Conservation (phyloP, 2,797 vertebrate species). For the Nyctibius grandis region DNA sequence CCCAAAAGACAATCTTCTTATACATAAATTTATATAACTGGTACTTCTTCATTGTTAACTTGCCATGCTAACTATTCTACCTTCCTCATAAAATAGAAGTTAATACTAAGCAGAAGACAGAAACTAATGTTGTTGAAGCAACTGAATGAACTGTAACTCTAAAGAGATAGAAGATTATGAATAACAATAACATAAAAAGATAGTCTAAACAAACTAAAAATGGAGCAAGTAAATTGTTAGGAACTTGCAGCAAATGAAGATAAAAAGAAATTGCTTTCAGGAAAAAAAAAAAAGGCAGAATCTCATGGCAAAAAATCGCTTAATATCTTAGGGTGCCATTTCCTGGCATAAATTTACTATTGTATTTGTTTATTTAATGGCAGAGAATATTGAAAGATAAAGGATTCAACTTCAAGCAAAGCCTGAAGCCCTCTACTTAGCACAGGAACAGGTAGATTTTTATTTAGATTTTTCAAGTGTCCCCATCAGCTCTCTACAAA, state of each 20-base stretch:
- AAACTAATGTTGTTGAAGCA: neutral
- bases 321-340: neutral
- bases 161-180: neutral
- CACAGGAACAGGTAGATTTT: neutral
- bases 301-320: neutral
- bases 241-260: neutral
- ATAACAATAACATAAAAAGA: neutral
- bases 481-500: neutral
- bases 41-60: neutral
- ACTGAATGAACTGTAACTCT: neutral
- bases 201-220: neutral
- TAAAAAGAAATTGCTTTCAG: neutral
- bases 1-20: neutral
- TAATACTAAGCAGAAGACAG: neutral
- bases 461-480: neutral
- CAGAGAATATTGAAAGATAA: neutral
- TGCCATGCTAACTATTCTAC: neutral
- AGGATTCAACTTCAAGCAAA: neutral
- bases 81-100: neutral
- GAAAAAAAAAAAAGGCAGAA: neutral
- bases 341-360: neutral
- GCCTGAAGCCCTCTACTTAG: neutral
- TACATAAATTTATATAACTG: neutral
- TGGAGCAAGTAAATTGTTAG: neutral
- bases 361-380: neutral